Evolutionary conservation across 2,113 vertebrate genomes (phyloP).

Genomic region (Recurvirostra avosetta): DNA sequence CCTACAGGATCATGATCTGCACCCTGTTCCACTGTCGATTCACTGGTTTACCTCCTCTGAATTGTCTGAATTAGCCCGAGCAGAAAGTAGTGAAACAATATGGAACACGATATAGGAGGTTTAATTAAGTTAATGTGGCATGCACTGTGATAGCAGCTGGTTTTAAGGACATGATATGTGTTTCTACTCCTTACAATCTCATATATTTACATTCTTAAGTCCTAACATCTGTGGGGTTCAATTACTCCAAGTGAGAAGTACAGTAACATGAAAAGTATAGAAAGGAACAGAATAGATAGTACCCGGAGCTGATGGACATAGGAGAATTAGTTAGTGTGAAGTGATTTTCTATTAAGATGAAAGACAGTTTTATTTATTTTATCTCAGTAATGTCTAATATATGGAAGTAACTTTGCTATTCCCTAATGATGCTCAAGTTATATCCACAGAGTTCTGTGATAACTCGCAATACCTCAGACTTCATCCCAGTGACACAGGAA

Average conservation of each 20-base stretch:
- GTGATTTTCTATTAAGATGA: neutral
- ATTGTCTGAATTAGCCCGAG: neutral
- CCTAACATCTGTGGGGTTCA: neutral
- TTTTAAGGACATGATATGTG: neutral
- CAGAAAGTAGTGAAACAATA: neutral
- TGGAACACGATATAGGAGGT: neutral
- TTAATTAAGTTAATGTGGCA: neutral
- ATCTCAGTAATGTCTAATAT: neutral
- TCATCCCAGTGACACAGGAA: neutral
- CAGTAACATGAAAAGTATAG: neutral
- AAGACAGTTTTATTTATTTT: neutral
- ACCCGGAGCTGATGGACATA: neutral
- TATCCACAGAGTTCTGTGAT: neutral
- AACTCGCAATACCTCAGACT: neutral
- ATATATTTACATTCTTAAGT: neutral
- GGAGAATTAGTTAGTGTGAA: neutral
- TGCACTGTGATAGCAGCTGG: neutral
- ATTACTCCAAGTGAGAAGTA: neutral
- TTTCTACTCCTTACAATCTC: neutral
- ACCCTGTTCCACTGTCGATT: neutral
- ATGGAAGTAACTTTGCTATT: neutral
- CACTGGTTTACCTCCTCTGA: neutral
- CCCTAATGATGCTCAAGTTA: neutral
- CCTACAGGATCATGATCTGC: neutral
- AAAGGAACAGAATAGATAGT: neutral